Conservation (phyloP, 2,113 vertebrate genomes). For the Protomyctophum bolini region DNA sequence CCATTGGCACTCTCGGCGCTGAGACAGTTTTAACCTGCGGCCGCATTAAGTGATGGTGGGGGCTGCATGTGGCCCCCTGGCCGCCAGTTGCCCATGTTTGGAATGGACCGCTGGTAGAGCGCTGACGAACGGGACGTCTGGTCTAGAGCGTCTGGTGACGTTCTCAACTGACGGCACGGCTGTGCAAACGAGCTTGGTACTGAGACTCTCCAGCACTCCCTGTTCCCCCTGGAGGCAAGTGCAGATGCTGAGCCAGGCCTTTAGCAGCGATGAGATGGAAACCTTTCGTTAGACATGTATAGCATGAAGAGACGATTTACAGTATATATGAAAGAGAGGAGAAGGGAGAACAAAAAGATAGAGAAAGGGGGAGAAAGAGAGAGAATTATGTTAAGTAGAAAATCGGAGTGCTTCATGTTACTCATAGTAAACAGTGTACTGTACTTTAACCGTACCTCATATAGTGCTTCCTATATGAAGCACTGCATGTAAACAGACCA, state of each 20-base stretch:
- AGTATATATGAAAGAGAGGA: background rate
- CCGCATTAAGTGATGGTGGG: no score
- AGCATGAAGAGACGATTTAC: constrained; percentile 57
- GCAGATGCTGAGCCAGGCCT: constrained; percentile 59
- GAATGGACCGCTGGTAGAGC: constrained; percentile 26
- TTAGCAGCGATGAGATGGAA: constrained; percentile 55
- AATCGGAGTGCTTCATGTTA: constrained; percentile 29
- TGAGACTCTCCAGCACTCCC: constrained; percentile 35
- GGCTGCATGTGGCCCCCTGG: no score
- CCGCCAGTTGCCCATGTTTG: no score
- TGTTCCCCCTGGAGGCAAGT: constrained; percentile 33
- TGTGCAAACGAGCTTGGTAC: constrained; percentile 19
- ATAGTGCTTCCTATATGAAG: constrained; percentile 19
- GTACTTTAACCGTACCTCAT: constrained; percentile 9
- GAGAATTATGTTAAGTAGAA: constrained; percentile 46
- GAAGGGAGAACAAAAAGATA: background rate
- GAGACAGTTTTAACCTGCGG: no score
- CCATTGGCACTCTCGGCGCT: no score
- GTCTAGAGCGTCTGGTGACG: constrained; percentile 38
- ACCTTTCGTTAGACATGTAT: constrained; percentile 40
- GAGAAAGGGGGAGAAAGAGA: background rate
- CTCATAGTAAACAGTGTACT: constrained; percentile 27
- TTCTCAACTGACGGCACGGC: constrained; percentile 52
- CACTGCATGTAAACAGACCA: constrained; percentile 17
- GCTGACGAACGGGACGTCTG: constrained; percentile 60